Conservation (phyloP, 2,888 invertebrate genomes). For the Halocaridina rubra region DNA sequence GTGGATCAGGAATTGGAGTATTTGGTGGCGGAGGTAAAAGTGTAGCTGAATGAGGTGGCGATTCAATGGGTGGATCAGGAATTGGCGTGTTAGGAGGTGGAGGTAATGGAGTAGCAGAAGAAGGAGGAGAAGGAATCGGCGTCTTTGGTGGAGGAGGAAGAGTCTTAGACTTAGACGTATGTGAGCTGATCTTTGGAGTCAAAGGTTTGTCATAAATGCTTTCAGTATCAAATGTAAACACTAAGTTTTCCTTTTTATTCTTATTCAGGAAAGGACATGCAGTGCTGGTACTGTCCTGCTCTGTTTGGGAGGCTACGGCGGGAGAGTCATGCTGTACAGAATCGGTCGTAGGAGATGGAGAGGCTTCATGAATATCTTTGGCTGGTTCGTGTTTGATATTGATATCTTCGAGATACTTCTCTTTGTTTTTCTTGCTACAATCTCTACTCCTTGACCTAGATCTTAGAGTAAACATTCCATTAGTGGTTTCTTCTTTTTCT, state of each 20-base stretch:
- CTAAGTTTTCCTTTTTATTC: slow-evolving; percentile 25
- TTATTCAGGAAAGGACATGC: slow-evolving; percentile 26
- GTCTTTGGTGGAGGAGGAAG: slow-evolving; percentile 62
- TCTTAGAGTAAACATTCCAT: slow-evolving; percentile 51
- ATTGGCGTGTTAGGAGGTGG: slow-evolving; percentile 56
- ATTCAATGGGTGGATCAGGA: slow-evolving; percentile 44
- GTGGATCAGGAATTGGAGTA: slow-evolving; percentile 48
- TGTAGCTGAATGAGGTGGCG: neutral
- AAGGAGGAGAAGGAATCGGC: slow-evolving; percentile 63
- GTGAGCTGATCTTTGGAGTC: neutral
- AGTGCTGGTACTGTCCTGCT: neutral
- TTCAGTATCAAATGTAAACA: slow-evolving; percentile 57
- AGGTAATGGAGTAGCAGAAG: slow-evolving; percentile 46
- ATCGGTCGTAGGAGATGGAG: neutral
- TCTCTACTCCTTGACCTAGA: slow-evolving; percentile 55
- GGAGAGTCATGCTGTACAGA: neutral
- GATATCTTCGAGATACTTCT: slow-evolving; percentile 23
- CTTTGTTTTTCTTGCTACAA: slow-evolving; percentile 41
- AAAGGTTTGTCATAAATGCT: slow-evolving; percentile 42
- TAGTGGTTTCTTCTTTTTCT: slow-evolving; percentile 16
- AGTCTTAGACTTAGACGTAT: slow-evolving; percentile 32
- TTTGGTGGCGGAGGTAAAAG: slow-evolving; percentile 46
- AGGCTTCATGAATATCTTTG: neutral
- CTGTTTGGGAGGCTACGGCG: neutral
- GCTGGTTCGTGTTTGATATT: neutral